These are phyloP conservation scores for Drosophila navojoa DNA, from an alignment of 1,140 invertebrate genomes.

Conservation along the genomic window DNA sequence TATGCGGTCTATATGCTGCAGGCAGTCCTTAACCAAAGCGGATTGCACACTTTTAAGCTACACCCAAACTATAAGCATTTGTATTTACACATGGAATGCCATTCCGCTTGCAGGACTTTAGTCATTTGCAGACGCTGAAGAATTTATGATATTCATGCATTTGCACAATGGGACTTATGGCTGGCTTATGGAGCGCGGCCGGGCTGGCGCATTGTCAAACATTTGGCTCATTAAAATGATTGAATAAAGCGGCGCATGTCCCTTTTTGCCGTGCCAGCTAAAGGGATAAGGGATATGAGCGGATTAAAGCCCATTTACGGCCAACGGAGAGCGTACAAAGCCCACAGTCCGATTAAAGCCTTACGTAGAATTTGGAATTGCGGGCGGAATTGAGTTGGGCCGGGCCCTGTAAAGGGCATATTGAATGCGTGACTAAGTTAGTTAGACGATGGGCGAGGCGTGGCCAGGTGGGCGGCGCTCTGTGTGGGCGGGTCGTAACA, in stretches of 20 bases:
- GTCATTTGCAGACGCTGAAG: slow-evolving; percentile 34
- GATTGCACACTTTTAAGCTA: slow-evolving; percentile 15
- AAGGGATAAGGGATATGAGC: slow-evolving; percentile 16
- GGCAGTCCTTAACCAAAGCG: too few relatives aligned
- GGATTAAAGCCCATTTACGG: slow-evolving; percentile 25
- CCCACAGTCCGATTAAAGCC: slow-evolving; percentile 47
- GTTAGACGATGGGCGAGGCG: slow-evolving; percentile 23
- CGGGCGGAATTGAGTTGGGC: slow-evolving; percentile 57
- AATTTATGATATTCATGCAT: slow-evolving; percentile 62
- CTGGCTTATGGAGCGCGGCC: background rate
- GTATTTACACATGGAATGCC: slow-evolving; percentile 47
- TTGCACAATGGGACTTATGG: slow-evolving; percentile 62
- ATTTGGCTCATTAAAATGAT: slow-evolving; percentile 79
- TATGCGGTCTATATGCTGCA: too few relatives aligned
- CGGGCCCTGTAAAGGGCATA: slow-evolving; percentile 54
- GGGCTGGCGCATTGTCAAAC: slow-evolving; percentile 38
- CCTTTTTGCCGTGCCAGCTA: background rate
- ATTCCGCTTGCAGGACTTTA: slow-evolving; percentile 28
- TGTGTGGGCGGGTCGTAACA: slow-evolving; percentile 50
- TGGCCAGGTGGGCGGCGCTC: background rate
- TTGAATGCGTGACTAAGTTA: slow-evolving; percentile 55
- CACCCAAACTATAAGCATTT: slow-evolving; percentile 32
- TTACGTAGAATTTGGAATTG: slow-evolving; percentile 57
- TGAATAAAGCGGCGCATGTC: slow-evolving; percentile 54
- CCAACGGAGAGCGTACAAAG: slow-evolving; percentile 36